These are phyloP conservation scores for Drosophila mayaguana DNA, from an alignment of 2,888 invertebrate genomes.

Conservation along the genomic window DNA sequence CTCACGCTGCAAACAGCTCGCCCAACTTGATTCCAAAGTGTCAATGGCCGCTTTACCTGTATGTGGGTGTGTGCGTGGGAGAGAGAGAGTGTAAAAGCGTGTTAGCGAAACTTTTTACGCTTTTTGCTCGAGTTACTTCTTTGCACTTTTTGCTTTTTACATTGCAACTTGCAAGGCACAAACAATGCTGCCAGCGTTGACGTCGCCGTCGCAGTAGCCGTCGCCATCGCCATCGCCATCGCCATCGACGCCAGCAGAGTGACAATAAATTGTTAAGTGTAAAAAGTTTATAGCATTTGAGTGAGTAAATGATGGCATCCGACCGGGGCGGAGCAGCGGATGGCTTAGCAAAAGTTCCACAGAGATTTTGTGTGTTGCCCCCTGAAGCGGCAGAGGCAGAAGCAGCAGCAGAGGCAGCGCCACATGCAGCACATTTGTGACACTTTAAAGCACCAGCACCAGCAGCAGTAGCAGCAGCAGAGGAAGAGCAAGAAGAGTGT, in stretches of 20 bases:
- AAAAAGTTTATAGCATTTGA: conserved; percentile 77
- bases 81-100: conserved; percentile 68
- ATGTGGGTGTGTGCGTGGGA: conserved; percentile 19
- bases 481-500: background rate
- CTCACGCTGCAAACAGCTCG: conserved; percentile 51
- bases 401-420: conserved; percentile 29
- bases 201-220: background rate
- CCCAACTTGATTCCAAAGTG: conserved; percentile 57
- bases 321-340: conserved; percentile 21
- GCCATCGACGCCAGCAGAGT: conserved; percentile 53
- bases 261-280: conserved; percentile 79
- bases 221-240: conserved; percentile 2
- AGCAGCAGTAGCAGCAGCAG: conserved; percentile 15
- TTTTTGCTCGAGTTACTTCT: conserved; percentile 66
- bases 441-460: conserved; percentile 38
- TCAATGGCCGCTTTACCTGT: conserved; percentile 71
- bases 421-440: conserved; percentile 45
- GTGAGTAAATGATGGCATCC: conserved; percentile 74
- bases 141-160: conserved; percentile 42
- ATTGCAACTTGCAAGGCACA: conserved; percentile 46
- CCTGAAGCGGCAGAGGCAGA: conserved; percentile 20
- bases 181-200: conserved; percentile 30
- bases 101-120: conserved; percentile 72
- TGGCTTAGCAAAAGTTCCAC: conserved; percentile 58
- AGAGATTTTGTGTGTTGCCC: conserved; percentile 53